phyloP scores from a whole-genome alignment of 2,113 vertebrate species.

The Nesogale talazaci region DNA sequence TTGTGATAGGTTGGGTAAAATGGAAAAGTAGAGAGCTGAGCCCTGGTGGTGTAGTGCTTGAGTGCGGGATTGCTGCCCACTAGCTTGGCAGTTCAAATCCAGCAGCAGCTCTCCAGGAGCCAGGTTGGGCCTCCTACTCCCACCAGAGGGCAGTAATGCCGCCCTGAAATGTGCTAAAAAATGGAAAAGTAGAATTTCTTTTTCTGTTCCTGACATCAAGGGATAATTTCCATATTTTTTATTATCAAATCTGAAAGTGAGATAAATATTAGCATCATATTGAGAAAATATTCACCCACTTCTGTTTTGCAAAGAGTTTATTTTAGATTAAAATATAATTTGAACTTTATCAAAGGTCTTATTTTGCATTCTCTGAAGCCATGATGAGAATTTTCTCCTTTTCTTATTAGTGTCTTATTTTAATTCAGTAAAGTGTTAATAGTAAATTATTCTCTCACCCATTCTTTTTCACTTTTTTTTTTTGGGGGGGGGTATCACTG shows the following conservation, averaged over 20 bases:
- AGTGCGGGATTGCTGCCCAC: too few relatives aligned
- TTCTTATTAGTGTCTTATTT: not conserved
- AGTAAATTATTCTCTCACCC: not conserved
- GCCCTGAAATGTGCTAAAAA: too few relatives aligned
- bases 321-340: constrained; percentile 7
- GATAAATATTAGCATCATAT: not conserved
- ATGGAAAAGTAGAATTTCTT: constrained; percentile 43
- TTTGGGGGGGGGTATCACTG: too few relatives aligned
- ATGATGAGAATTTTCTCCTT: constrained; percentile 4
- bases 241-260: not conserved
- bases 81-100: too few relatives aligned
- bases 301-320: not conserved
- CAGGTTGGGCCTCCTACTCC: too few relatives aligned
- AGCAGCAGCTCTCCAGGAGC: too few relatives aligned
- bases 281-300: not conserved
- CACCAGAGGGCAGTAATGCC: too few relatives aligned
- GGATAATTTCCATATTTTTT: not conserved
- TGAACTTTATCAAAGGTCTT: constrained; percentile 1
- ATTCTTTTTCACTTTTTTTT: not conserved
- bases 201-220: not conserved
- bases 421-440: not conserved
- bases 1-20: too few relatives aligned
- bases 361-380: not conserved
- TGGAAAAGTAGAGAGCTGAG: too few relatives aligned
- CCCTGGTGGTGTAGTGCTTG: too few relatives aligned